Base-by-base conservation (phyloP, 2,888 invertebrate species). In the Horisme vitalbata region DNA sequence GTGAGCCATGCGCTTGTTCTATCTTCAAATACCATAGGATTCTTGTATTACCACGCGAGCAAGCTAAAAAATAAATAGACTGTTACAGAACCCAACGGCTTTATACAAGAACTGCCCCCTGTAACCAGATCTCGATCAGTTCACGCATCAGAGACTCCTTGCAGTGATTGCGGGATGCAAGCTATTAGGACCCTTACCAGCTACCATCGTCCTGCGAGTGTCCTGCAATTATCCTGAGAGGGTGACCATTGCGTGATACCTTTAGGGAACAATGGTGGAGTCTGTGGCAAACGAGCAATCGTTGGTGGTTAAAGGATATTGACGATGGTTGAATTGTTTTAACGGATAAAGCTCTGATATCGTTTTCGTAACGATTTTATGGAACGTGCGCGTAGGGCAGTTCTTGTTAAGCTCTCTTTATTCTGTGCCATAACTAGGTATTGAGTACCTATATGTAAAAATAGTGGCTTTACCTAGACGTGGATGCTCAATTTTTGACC, bases 131-230 rank as follows among this genome's bases (percentile, higher is more conserved):
- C 55, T 44, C 64, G 73, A 76, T 67, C 65, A 71, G 76, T 79
- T 77, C 75, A 77, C 75, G 79, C 78, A 78, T 78, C 74, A 78
- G 74, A 75, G 67, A 72, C 72, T 76, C 79, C 75, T 72, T 77
- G 72, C 80, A 68, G 75, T 83, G 86, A 85, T 85, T 85, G 84
- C 79, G 71, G 81, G 83, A 86, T 83, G 82, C 74, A 55, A 66
- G 58, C 79, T 60, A 85, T 85, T 84, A 75, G 78, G 73, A 76
- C 79, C 41, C 48, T 45, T 34, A 20, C 41, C 23, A 43, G 28
- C 34, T 44, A 46, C 46, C 43, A 53, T 26, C 26, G 15, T 32
- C 37, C 21, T 23, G 37, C 39, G n/a, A n/a, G n/a, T n/a, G n/a
- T n/a, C n/a, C 4, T 18, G 6, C 18, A 18, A 35, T n/a, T 27